Conservation (phyloP, 2,113 vertebrate genomes). For the Syngnathus floridae region DNA sequence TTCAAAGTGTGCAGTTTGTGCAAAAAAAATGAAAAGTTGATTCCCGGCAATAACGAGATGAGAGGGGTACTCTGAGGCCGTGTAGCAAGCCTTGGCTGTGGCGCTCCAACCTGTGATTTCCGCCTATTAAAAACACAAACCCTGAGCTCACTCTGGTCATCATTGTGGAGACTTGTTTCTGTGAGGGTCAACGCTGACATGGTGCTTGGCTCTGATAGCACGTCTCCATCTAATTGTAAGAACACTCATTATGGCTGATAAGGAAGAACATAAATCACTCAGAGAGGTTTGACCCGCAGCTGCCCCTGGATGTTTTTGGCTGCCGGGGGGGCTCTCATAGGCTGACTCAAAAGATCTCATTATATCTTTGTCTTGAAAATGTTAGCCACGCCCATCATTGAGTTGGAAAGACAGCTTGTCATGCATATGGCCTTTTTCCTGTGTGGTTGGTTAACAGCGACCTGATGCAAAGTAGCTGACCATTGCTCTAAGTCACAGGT, state of each 20-base stretch:
- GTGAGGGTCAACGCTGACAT: slow-evolving; percentile 56
- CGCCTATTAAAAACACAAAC: slow-evolving; percentile 63
- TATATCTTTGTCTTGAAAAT: slow-evolving; percentile 59
- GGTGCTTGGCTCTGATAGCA: slow-evolving; percentile 45
- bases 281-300: slow-evolving; percentile 54
- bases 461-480: slow-evolving; percentile 23
- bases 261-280: slow-evolving; percentile 70
- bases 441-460: slow-evolving; percentile 46
- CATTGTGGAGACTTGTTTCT: slow-evolving; percentile 62
- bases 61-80: slow-evolving; percentile 39
- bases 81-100: slow-evolving; percentile 52
- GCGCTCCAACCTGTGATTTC: slow-evolving; percentile 44
- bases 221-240: slow-evolving; percentile 68
- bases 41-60: slow-evolving; percentile 35
- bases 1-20: slow-evolving; percentile 36
- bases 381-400: slow-evolving; percentile 54
- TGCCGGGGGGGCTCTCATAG: slow-evolving; percentile 40
- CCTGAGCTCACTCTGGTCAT: slow-evolving; percentile 25
- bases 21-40: slow-evolving; percentile 7
- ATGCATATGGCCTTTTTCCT: slow-evolving; percentile 39
- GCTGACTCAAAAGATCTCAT: slow-evolving; percentile 65
- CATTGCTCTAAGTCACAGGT: not conserved
- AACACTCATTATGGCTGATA: slow-evolving; percentile 69
- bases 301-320: slow-evolving; percentile 50
- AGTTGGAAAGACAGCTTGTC: slow-evolving; percentile 28